Evolutionary conservation across 2,888 invertebrate genomes (phyloP).

Genomic region (Thecophora atra): DNA sequence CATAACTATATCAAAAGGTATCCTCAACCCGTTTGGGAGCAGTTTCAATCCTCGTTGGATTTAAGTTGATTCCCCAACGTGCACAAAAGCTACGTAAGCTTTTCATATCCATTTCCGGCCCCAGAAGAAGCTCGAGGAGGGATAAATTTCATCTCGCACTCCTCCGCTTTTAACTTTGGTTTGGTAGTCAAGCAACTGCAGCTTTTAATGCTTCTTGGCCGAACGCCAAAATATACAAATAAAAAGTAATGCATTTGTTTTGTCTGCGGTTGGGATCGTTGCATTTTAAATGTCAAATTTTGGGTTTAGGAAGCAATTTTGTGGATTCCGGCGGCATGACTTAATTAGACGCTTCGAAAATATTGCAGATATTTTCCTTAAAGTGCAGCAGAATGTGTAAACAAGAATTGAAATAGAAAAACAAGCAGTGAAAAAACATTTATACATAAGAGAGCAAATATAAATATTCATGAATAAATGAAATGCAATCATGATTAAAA

Average conservation of each 20-base stretch:
- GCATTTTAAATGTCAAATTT: not conserved
- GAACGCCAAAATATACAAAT: not conserved
- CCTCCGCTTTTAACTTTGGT: not conserved
- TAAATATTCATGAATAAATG: too few relatives aligned
- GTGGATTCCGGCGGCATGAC: not conserved
- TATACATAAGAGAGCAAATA: too few relatives aligned
- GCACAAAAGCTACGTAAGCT: not conserved
- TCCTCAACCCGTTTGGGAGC: not conserved
- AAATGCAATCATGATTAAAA: too few relatives aligned
- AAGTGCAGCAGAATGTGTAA: too few relatives aligned
- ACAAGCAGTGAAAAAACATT: too few relatives aligned
- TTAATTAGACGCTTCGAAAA: not conserved
- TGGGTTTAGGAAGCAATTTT: not conserved
- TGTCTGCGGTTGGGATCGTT: not conserved
- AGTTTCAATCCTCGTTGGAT: not conserved
- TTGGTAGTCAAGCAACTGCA: not conserved
- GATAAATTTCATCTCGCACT: not conserved
- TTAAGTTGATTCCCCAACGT: not conserved
- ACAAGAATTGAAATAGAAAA: too few relatives aligned
- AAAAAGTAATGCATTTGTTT: not conserved
- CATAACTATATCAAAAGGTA: not conserved
- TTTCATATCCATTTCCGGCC: not conserved
- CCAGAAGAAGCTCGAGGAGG: not conserved
- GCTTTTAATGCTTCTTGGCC: not conserved
- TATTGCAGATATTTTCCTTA: too few relatives aligned